A percentile compares a stretch with the other conserved stretches of the same genome.
Conservation (phyloP, 2,797 vertebrate species). For the Sebastes minor region DNA sequence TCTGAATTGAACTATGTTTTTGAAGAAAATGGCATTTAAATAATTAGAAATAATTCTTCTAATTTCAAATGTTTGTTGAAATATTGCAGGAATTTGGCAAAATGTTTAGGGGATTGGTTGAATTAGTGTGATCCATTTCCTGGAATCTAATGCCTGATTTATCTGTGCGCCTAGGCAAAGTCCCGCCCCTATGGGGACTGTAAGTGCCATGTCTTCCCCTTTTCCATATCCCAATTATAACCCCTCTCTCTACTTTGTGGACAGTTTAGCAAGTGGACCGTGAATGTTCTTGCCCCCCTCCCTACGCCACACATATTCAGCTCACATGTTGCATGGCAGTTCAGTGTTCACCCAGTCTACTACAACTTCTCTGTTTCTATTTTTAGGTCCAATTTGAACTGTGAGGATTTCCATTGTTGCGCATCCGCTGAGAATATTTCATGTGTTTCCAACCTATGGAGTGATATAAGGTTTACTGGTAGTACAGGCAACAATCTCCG, state of each 20-base stretch:
- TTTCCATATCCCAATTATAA: conserved; percentile 31
- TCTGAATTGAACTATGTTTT: neutral
- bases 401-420: neutral
- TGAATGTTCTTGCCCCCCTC: neutral
- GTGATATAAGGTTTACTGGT: neutral
- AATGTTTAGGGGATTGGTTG: neutral
- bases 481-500: neutral
- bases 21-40: neutral
- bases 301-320: neutral
- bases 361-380: neutral
- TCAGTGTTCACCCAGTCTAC: neutral
- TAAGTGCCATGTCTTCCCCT: neutral
- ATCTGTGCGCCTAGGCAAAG: no score
- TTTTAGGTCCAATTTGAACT: conserved; percentile 20
- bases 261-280: conserved; percentile 18
- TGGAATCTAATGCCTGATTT: neutral
- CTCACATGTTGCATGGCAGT: conserved; percentile 14
- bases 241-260: conserved; percentile 6
- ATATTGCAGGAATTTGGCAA: neutral
- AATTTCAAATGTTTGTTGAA: neutral
- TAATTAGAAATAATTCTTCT: neutral
- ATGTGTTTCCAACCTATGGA: conserved; percentile 5
- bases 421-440: neutral
- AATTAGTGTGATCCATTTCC: neutral
- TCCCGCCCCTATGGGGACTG: no score